Evolutionary conservation across 92 coral and sea anemone species (phyloP), one percentile per base, ranked within the genome.

Genomic region (Meandrina meandrites): DNA sequence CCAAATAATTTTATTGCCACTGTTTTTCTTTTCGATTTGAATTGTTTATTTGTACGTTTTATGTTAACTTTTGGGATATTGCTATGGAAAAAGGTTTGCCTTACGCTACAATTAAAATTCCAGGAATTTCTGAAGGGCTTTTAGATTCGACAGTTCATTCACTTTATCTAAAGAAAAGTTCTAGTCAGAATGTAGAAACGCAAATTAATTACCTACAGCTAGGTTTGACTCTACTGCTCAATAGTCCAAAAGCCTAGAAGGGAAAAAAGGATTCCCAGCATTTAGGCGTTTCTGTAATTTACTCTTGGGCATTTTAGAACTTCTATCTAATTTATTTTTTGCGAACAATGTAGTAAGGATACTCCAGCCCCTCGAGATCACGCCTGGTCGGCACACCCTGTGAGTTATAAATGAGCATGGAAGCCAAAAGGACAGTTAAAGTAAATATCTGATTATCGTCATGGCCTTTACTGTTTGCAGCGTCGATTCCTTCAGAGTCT

Each of bases 401-500:
- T 0, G 94, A 93, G 85, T 95, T 95, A 88, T 93, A 95, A 69
- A 95, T 91, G 27, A 95, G 85, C 76, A 93, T 91, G 0, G 96
- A 93, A 0, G 94, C 91, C 60, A 95, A 77, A 54, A 95, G 82
- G 7, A 95, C 92, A 1, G 94, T 91, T 69, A 95, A n/a, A 7
- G 95, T 94, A 50, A 93, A 91, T 60, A 95, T 86, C 60, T 86
- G 83, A 58, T 93, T 79, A 71, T 95, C 98, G 31, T 93, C 94
- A 30, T 71, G 83, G 34, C 84, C 88, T 62, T 89, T 82, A 16
- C 94, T 75, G 30, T 68, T 74, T 2, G 89, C 93, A 14, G 98
- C 88, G 67, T 95, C 94, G 30, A 92, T 93, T 56, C 96, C 98
- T 48, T 93, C 98, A 11, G 98, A 93, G 82, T 95, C 98, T 34